A percentile compares a stretch with the other conserved stretches of the same genome.
Conservation (phyloP, 2,113 vertebrate genomes). For the Cyprinodon tularosa region DNA sequence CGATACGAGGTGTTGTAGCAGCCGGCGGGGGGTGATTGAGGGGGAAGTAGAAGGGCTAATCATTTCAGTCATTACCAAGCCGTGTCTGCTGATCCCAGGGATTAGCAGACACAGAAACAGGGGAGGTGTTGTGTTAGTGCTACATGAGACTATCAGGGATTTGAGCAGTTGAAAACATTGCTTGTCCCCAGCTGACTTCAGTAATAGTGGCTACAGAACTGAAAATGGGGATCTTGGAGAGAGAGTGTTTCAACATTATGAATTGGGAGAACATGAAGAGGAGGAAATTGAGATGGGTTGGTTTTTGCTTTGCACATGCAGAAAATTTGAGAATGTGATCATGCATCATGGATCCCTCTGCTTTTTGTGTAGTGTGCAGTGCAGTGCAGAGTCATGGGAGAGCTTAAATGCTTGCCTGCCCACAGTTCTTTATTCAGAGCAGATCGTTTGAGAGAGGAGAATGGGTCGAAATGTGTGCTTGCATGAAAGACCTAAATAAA, state of each 20-base stretch:
- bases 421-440: conserved; percentile 50
- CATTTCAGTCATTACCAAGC: conserved; percentile 70
- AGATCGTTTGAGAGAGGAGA: conserved; percentile 49
- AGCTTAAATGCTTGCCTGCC: conserved; percentile 58
- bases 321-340: conserved; percentile 14
- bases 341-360: not conserved
- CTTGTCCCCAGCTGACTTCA: conserved; percentile 44
- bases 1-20: conserved; percentile 61
- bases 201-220: conserved; percentile 50
- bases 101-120: conserved; percentile 66
- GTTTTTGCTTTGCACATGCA: conserved; percentile 2
- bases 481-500: conserved; percentile 14
- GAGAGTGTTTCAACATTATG: conserved; percentile 12
- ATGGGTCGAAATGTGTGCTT: conserved; percentile 21
- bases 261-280: conserved; percentile 7
- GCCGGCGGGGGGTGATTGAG: conserved; percentile 28
- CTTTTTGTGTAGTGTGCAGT: not conserved
- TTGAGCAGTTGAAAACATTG: conserved; percentile 58
- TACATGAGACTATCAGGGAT: conserved; percentile 60
- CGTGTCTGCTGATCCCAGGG: conserved; percentile 66
- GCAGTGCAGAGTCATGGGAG: conserved; percentile 51
- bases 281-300: conserved; percentile 14
- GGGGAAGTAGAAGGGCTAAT: conserved; percentile 63
- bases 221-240: conserved; percentile 19
- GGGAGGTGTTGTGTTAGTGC: conserved; percentile 69